Percentiles rank a stretch among this genome's conserved stretches.
Evolutionary conservation across 1,140 invertebrate species (phyloP).

Genomic region (Proales similis): DNA sequence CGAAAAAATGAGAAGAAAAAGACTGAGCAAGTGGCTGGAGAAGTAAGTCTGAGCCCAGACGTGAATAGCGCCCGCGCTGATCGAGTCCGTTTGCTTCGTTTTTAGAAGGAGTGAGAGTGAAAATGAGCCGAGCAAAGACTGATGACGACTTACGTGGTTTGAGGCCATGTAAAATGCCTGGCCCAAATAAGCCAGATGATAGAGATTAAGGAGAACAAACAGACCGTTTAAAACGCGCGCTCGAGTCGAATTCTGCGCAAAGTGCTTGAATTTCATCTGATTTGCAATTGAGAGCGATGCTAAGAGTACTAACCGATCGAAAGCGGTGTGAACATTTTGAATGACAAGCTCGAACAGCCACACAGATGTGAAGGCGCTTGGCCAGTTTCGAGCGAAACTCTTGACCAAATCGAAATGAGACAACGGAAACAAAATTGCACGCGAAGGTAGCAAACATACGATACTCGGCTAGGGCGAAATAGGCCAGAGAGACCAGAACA

Average conservation of each 20-base stretch:
- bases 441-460: background rate
- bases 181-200: slow-evolving; percentile 18
- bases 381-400: slow-evolving; percentile 21
- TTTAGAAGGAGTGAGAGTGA: background rate
- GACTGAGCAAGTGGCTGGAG: slow-evolving; percentile 20
- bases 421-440: no score
- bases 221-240: background rate
- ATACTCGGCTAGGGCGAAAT: slow-evolving; percentile 18
- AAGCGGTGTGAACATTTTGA: slow-evolving; percentile 8
- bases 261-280: no score
- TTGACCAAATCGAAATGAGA: no score
- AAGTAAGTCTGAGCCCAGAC: slow-evolving; percentile 24
- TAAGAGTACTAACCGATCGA: no score
- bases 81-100: background rate
- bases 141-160: background rate
- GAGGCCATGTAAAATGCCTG: slow-evolving; percentile 18
- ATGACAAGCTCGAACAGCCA: background rate
- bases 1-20: slow-evolving; percentile 1
- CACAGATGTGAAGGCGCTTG: slow-evolving; percentile 1
- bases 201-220: slow-evolving; percentile 19
- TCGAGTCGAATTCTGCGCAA: background rate
- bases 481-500: slow-evolving; percentile 17
- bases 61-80: background rate
- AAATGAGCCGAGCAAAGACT: background rate
- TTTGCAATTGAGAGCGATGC: no score